Evolutionary conservation across 2,888 invertebrate genomes (phyloP).

Genomic region (Ditula angustiorana): DNA sequence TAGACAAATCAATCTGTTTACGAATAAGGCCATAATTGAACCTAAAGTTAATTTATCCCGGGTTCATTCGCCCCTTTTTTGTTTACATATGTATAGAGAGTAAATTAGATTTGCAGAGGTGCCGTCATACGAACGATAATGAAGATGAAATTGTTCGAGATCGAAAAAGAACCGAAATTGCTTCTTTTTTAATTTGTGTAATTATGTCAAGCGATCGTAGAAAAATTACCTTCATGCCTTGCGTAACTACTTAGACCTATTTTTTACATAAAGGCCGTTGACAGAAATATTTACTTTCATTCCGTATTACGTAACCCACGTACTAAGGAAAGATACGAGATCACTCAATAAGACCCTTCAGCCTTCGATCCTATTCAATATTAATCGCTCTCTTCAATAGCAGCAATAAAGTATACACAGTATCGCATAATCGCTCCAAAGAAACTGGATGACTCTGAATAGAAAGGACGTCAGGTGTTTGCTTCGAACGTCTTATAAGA

Average conservation of each 20-base stretch:
- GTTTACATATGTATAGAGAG: no score
- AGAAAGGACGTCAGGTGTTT: conserved; percentile 20
- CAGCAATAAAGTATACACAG: conserved; percentile 11
- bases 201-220: no score
- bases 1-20: no score
- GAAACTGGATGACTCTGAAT: conserved; percentile 7
- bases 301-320: conserved; percentile 19
- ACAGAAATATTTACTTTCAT: conserved; percentile 14
- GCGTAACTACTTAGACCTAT: background rate
- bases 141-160: no score
- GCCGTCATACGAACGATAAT: no score
- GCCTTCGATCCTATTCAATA: conserved; percentile 30
- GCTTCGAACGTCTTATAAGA: conserved; percentile 13
- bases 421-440: conserved; percentile 4
- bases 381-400: conserved; percentile 28
- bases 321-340: conserved; percentile 13
- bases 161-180: no score
- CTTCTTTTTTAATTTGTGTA: no score
- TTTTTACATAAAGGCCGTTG: conserved; percentile 8
- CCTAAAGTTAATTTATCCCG: no score
- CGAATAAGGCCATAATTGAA: no score
- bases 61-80: no score
- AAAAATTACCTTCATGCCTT: background rate
- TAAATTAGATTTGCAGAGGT: no score
- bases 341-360: conserved; percentile 25